Percentiles rank a stretch among this genome's conserved stretches.
These are phyloP conservation scores for Sipha maydis DNA, from an alignment of 2,888 invertebrate species.

Conservation along the genomic window DNA sequence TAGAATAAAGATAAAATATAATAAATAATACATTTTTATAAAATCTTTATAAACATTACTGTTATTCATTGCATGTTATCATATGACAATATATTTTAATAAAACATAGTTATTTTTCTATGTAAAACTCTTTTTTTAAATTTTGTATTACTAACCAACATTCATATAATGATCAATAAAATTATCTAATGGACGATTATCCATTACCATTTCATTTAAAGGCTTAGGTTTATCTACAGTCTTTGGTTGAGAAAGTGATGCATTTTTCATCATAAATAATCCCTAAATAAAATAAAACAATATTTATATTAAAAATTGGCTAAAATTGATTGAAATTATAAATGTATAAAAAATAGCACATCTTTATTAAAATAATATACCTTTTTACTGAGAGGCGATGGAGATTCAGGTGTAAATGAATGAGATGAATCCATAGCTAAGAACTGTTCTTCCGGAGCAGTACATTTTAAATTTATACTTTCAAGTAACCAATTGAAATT, in stretches of 20 bases:
- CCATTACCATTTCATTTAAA: neutral
- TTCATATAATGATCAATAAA: slow-evolving; percentile 50
- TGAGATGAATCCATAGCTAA: slow-evolving; percentile 38
- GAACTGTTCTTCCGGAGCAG: slow-evolving; percentile 72
- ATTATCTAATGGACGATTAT: slow-evolving; percentile 19
- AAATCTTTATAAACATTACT: too few relatives aligned
- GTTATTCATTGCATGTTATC: too few relatives aligned
- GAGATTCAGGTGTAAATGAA: slow-evolving; percentile 38
- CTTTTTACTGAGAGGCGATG: slow-evolving; percentile 63
- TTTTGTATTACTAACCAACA: slow-evolving; percentile 41
- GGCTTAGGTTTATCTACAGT: slow-evolving; percentile 28
- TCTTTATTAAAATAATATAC: slow-evolving; percentile 27
- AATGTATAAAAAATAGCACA: neutral
- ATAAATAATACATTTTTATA: too few relatives aligned
- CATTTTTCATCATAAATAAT: slow-evolving; percentile 53
- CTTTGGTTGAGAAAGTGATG: slow-evolving; percentile 42
- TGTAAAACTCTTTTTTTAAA: neutral
- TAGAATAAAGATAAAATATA: too few relatives aligned
- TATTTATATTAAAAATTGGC: neutral
- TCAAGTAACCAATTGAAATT: slow-evolving; percentile 80
- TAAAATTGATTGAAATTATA: neutral
- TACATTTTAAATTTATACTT: slow-evolving; percentile 74
- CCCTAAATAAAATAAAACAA: slow-evolving; percentile 32
- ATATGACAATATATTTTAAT: too few relatives aligned
- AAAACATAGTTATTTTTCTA: neutral